Evolutionary conservation across 2,113 vertebrate genomes (phyloP).

Genomic region (Boleophthalmus pectinirostris): DNA sequence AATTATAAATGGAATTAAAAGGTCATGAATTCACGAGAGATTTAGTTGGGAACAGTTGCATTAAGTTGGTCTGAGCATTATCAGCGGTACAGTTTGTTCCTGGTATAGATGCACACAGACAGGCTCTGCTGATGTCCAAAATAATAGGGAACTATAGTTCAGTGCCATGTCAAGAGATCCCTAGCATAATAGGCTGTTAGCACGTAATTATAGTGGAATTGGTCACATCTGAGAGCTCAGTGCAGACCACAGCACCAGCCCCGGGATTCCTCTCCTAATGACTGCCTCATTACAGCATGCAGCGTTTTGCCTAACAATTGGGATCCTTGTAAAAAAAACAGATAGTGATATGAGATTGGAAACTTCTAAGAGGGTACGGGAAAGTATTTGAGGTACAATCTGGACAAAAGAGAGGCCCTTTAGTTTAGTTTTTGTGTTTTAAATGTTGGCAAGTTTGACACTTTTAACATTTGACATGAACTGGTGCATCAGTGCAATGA

Average conservation of each 20-base stretch:
- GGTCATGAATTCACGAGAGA: not conserved
- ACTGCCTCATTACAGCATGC: slow-evolving; percentile 71
- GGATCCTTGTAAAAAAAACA: slow-evolving; percentile 45
- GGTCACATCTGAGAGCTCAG: slow-evolving; percentile 58
- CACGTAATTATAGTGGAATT: slow-evolving; percentile 61
- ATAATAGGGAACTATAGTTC: slow-evolving; percentile 47
- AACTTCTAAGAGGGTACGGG: slow-evolving; percentile 26
- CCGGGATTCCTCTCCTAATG: slow-evolving; percentile 63
- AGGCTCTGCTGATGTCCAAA: slow-evolving; percentile 34
- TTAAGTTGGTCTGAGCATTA: not conserved
- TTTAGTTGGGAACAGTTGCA: not conserved
- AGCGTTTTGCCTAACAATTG: slow-evolving; percentile 61
- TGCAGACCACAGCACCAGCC: slow-evolving; percentile 55
- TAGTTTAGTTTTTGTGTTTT: too few relatives aligned
- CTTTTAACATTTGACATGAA: not conserved
- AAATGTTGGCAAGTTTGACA: too few relatives aligned
- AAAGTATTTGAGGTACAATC: slow-evolving; percentile 28
- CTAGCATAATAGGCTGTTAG: slow-evolving; percentile 53
- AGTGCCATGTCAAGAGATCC: slow-evolving; percentile 32
- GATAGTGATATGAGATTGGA: slow-evolving; percentile 44
- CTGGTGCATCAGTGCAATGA: too few relatives aligned
- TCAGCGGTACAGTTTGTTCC: not conserved
- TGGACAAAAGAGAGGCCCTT: slow-evolving; percentile 1
- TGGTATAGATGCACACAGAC: slow-evolving; percentile 21
- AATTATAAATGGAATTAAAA: not conserved